A percentile compares a stretch with the other conserved stretches of the same genome.
Evolutionary conservation across 1,140 invertebrate genomes (phyloP).

Genomic region (Lordiphosa mommai): DNA sequence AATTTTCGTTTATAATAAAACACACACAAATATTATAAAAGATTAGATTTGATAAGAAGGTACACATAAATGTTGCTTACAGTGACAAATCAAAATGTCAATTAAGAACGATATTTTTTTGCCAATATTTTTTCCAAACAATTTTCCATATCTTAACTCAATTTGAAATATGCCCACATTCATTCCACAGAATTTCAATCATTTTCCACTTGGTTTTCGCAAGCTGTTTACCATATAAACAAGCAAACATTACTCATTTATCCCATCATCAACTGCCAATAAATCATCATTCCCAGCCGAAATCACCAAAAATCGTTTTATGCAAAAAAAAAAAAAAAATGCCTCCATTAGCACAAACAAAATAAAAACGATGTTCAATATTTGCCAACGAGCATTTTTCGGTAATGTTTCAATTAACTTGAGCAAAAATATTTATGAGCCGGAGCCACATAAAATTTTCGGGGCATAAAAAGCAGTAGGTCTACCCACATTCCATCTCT

Average conservation of each 20-base stretch:
- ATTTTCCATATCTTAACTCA: no score
- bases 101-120: no score
- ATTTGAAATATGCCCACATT: no score
- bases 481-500: neutral
- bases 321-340: slow-evolving; percentile 29
- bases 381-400: slow-evolving; percentile 69
- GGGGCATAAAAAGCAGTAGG: slow-evolving; percentile 59
- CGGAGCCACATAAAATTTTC: slow-evolving; percentile 38
- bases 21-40: no score
- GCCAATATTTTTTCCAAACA: no score
- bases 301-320: slow-evolving; percentile 32
- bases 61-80: no score
- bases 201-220: slow-evolving; percentile 23
- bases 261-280: slow-evolving; percentile 41
- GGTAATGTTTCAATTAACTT: slow-evolving; percentile 76
- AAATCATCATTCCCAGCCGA: slow-evolving; percentile 80
- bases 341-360: slow-evolving; percentile 19
- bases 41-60: no score
- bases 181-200: neutral
- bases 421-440: slow-evolving; percentile 72
- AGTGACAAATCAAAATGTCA: no score
- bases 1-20: no score
- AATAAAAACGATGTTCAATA: slow-evolving; percentile 57
- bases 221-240: slow-evolving; percentile 37
- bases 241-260: slow-evolving; percentile 40